Evolutionary conservation across 2,113 vertebrate genomes (phyloP).

Genomic region (Pangasianodon hypophthalmus): DNA sequence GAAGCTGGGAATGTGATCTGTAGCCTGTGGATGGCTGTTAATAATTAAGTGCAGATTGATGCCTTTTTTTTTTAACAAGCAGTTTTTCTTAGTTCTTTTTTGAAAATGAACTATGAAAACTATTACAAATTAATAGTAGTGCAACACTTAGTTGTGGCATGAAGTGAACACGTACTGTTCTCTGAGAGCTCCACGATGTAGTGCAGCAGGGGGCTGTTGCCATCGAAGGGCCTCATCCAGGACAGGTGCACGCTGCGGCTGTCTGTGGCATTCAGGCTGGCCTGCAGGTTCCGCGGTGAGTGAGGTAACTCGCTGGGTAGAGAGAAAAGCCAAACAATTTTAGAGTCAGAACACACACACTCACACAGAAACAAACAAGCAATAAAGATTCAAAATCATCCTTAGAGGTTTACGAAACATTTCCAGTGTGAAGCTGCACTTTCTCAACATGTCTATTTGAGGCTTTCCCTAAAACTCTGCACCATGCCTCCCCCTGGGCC

Average conservation of each 20-base stretch:
- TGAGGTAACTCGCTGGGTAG: constrained; percentile 87
- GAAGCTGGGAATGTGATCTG: background rate
- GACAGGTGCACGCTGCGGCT: constrained; percentile 84
- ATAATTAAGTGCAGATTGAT: background rate
- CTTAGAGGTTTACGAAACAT: background rate
- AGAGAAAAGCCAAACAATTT: background rate
- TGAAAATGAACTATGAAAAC: background rate
- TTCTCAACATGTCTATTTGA: constrained; percentile 13
- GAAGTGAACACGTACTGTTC: constrained; percentile 80
- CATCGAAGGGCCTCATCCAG: constrained; percentile 93
- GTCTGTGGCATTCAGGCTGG: constrained; percentile 77
- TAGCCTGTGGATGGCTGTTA: background rate
- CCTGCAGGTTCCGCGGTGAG: constrained; percentile 88
- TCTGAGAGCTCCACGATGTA: constrained; percentile 93
- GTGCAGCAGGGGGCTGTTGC: constrained; percentile 90
- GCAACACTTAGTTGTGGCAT: background rate
- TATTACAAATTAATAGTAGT: background rate
- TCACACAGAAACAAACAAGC: background rate
- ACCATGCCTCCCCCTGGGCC: background rate
- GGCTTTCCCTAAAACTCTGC: constrained; percentile 4
- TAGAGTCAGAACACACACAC: background rate
- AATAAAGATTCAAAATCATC: background rate
- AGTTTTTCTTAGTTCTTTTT: background rate
- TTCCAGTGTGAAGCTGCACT: background rate
- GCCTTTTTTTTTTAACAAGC: background rate